Percentiles rank a stretch among this genome's conserved stretches.
Conservation (phyloP, 2,888 invertebrate species). For the Himalopsyche tibetana region DNA sequence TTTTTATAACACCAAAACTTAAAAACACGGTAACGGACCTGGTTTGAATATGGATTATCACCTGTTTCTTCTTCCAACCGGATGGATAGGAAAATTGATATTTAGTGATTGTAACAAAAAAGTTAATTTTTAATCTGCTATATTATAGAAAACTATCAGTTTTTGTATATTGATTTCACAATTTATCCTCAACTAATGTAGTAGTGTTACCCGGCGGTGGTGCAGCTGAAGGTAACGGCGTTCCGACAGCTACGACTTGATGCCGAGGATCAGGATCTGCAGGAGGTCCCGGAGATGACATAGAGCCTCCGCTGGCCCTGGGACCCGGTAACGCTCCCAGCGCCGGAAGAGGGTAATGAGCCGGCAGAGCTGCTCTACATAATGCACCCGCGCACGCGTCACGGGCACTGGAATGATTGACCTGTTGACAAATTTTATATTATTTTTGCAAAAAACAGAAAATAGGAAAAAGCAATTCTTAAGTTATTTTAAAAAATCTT, state of each 20-base stretch:
- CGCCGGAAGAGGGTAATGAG: slow-evolving; percentile 94
- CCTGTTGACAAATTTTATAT: slow-evolving; percentile 67
- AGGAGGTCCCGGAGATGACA: slow-evolving; percentile 79
- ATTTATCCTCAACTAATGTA: neutral
- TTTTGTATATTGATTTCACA: neutral
- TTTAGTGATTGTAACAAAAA: neutral
- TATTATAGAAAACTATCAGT: neutral
- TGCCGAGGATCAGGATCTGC: slow-evolving; percentile 90
- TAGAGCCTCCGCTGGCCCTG: slow-evolving; percentile 90
- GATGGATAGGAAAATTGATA: neutral
- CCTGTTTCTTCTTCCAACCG: neutral
- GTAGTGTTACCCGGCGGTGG: slow-evolving; percentile 80
- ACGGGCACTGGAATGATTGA: slow-evolving; percentile 80
- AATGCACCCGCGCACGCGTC: slow-evolving; percentile 97
- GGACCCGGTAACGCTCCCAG: slow-evolving; percentile 91
- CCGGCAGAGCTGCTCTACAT: slow-evolving; percentile 97
- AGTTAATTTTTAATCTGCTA: neutral
- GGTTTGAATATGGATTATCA: neutral
- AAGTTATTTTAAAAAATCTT: slow-evolving; percentile 66
- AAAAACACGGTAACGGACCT: neutral
- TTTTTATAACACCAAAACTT: too few species aligned
- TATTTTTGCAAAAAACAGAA: too few species aligned
- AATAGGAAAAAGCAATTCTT: too few species aligned
- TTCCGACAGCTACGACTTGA: slow-evolving; percentile 98
- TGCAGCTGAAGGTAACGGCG: slow-evolving; percentile 91